These are phyloP conservation scores for Torymus auratus DNA, from an alignment of 2,888 invertebrate species.

Conservation along the genomic window DNA sequence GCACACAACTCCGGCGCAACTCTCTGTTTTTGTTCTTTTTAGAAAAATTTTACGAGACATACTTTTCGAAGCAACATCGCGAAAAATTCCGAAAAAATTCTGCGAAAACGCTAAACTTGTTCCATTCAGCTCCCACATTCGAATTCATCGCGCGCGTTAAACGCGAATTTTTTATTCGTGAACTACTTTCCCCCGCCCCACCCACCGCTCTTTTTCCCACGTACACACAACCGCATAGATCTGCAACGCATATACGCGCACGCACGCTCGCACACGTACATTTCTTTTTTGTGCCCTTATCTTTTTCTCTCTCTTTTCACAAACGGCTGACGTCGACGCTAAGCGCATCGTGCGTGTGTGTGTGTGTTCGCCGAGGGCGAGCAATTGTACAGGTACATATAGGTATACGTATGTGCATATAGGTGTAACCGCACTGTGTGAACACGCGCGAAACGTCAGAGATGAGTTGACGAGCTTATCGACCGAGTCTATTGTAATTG, in stretches of 20 bases:
- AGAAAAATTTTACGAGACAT: too few species aligned
- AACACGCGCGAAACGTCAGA: too few species aligned
- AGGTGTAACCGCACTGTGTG: not conserved
- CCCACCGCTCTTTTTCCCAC: not conserved
- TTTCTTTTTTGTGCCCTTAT: not conserved
- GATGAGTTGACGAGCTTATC: too few species aligned
- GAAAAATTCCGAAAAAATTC: too few species aligned
- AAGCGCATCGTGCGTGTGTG: not conserved
- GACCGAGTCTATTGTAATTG: too few species aligned
- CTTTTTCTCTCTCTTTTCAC: constrained; percentile 21
- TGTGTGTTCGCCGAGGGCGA: not conserved
- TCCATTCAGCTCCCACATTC: not conserved
- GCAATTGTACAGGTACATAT: not conserved
- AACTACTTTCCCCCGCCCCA: not conserved
- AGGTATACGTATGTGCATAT: not conserved
- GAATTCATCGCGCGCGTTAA: not conserved
- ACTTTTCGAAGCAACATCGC: too few species aligned
- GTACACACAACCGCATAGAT: not conserved
- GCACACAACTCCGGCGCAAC: too few species aligned
- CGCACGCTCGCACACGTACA: not conserved
- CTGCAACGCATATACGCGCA: too few species aligned
- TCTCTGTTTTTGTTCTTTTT: too few species aligned
- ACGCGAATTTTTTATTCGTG: not conserved
- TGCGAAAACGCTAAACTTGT: too few species aligned
- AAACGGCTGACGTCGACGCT: not conserved